phyloP scores from a whole-genome alignment of 2,797 vertebrate species.

The Periophthalmus magnuspinnatus region DNA sequence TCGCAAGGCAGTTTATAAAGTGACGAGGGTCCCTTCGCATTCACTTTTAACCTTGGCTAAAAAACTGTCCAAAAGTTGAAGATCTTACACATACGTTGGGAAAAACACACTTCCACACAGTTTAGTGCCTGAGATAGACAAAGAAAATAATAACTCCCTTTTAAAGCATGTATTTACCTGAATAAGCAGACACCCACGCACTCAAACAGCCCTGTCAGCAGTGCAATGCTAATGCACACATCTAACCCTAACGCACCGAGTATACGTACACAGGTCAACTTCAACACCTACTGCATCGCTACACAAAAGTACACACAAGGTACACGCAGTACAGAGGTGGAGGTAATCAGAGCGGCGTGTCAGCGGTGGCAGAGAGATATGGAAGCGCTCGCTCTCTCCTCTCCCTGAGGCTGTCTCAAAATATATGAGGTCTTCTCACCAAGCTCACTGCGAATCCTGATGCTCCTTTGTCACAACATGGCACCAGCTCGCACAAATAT shows the following conservation, averaged over 20 bases:
- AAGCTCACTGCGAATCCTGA: conserved; percentile 57
- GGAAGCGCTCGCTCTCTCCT: conserved; percentile 21
- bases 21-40: too few relatives aligned
- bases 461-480: conserved; percentile 55
- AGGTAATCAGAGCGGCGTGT: conserved; percentile 40
- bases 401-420: conserved; percentile 62
- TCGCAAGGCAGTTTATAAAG: too few relatives aligned
- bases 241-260: neutral
- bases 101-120: neutral
- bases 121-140: neutral
- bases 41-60: too few relatives aligned
- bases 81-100: neutral
- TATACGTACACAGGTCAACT: neutral
- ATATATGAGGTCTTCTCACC: conserved; percentile 66
- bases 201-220: neutral
- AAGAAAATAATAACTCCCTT: neutral
- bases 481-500: conserved; percentile 22
- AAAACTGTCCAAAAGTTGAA: too few relatives aligned
- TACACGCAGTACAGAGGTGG: conserved; percentile 21
- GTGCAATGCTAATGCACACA: neutral
- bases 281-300: neutral
- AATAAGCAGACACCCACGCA: conserved; percentile 1
- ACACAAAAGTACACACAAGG: conserved; percentile 15
- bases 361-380: conserved; percentile 32
- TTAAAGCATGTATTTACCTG: neutral